Evolutionary conservation across 2,797 vertebrate genomes (phyloP).

Genomic region (Ambastaia sidthimunki): DNA sequence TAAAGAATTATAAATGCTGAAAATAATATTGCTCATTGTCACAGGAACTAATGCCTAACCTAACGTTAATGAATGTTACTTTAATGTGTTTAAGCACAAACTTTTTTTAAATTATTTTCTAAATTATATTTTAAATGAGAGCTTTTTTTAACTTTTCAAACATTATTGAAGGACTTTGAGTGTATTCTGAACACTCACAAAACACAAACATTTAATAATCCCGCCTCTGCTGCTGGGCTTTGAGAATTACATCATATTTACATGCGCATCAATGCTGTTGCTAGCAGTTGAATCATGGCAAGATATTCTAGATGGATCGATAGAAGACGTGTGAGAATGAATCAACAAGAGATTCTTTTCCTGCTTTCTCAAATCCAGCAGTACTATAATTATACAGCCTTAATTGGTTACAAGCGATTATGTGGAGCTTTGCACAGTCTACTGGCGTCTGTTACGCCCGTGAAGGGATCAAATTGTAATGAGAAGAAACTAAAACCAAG

Average conservation of each 20-base stretch:
- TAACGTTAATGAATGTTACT: no score
- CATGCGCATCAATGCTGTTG: slow-evolving; percentile 6
- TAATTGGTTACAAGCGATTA: slow-evolving; percentile 64
- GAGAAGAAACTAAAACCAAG: slow-evolving; percentile 28
- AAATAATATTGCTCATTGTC: no score
- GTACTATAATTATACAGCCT: slow-evolving; percentile 44
- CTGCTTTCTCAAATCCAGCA: slow-evolving; percentile 44
- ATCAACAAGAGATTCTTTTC: slow-evolving; percentile 31
- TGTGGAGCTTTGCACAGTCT: slow-evolving; percentile 64
- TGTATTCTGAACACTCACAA: no score
- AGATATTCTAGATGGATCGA: slow-evolving; percentile 58
- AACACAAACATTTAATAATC: background rate
- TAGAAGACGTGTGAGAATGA: slow-evolving; percentile 64
- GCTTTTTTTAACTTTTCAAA: no score
- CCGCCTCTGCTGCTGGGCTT: background rate
- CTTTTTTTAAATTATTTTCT: no score
- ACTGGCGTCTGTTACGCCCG: slow-evolving; percentile 50
- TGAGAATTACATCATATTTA: slow-evolving; percentile 34
- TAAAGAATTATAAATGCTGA: no score
- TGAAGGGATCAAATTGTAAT: slow-evolving; percentile 61
- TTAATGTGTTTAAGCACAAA: no score
- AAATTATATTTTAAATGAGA: no score
- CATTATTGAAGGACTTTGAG: no score
- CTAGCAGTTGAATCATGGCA: slow-evolving; percentile 48
- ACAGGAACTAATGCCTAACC: no score